phyloP scores from a whole-genome alignment of 2,888 invertebrate genomes.

The Lithophane semibrunnea region DNA sequence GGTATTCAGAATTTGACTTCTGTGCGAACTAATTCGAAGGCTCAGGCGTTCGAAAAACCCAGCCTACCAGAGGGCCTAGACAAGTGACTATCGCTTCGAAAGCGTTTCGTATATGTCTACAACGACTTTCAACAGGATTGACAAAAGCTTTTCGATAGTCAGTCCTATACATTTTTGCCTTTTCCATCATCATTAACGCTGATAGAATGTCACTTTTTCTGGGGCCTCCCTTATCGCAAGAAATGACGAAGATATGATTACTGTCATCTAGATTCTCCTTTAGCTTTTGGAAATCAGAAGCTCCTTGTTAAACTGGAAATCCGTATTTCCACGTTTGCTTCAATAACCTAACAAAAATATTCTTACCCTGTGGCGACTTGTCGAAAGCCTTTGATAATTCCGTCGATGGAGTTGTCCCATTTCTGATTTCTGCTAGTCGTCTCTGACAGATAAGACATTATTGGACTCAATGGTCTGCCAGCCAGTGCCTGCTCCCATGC shows the following conservation, averaged over 20 bases:
- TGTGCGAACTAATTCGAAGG: no score
- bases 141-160: no score
- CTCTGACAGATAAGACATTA: constrained; percentile 88
- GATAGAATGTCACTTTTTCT: no score
- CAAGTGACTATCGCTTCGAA: no score
- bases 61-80: no score
- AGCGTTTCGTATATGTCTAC: no score
- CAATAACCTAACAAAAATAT: neutral
- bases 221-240: neutral
- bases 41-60: no score
- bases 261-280: neutral
- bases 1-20: no score
- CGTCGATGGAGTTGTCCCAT: constrained; percentile 86
- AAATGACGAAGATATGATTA: neutral
- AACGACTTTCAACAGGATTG: no score
- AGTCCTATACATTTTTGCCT: no score
- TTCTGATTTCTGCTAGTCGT: constrained; percentile 61
- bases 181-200: no score
- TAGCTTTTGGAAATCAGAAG: neutral
- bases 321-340: neutral
- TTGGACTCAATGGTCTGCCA: constrained; percentile 91
- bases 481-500: constrained; percentile 92
- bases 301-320: neutral
- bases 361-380: constrained; percentile 91
- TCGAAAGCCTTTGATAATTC: constrained; percentile 90